phyloP scores from a whole-genome alignment of 2,113 vertebrate species.

The Pachyramphus minor region DNA sequence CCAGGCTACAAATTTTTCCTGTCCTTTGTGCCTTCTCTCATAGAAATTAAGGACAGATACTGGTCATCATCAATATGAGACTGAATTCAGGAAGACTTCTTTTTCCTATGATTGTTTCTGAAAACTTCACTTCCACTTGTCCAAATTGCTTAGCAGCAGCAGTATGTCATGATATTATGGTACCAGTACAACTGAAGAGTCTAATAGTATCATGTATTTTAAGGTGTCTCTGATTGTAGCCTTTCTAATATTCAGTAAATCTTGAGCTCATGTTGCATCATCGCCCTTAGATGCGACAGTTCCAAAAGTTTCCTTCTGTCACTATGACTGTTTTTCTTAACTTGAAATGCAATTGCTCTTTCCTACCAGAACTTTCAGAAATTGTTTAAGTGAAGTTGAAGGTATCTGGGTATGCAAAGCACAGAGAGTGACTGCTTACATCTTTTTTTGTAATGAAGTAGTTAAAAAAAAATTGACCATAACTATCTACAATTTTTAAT shows the following conservation, averaged over 20 bases:
- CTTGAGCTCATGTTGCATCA: neutral
- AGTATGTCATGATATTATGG: neutral
- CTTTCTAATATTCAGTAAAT: neutral
- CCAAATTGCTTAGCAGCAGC: neutral
- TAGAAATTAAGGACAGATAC: neutral
- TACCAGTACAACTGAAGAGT: neutral
- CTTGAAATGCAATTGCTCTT: neutral
- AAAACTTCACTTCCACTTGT: neutral
- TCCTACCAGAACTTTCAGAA: neutral
- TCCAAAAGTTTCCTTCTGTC: neutral
- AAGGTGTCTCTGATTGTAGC: neutral
- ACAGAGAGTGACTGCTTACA: neutral
- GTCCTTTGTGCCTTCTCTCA: neutral
- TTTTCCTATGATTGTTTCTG: neutral
- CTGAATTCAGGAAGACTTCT: neutral
- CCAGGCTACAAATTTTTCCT: neutral
- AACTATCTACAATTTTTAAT: neutral
- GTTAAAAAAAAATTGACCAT: neutral
- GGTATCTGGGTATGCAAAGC: neutral
- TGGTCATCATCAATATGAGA: neutral
- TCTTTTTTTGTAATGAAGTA: accelerated
- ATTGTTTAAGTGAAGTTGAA: neutral
- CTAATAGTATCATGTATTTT: neutral
- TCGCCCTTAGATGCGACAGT: neutral
- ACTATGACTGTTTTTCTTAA: neutral